Evolutionary conservation across 2,113 vertebrate species (phyloP).

Genomic region (Semicossyphus pulcher): DNA sequence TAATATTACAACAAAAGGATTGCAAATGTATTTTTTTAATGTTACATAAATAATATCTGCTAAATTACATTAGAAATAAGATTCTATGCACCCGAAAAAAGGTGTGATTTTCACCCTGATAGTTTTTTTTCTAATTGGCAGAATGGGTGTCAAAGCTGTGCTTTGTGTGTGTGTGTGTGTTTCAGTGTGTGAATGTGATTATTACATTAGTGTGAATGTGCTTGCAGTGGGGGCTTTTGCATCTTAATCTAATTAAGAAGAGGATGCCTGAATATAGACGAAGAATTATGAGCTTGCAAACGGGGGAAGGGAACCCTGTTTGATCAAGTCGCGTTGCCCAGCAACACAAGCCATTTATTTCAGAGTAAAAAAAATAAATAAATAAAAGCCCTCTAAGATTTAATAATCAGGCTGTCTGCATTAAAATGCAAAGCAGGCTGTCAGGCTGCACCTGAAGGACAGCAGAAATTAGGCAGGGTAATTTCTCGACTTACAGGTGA

Average conservation of each 20-base stretch:
- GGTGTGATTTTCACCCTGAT: neutral
- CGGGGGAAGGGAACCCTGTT: slow-evolving; percentile 51
- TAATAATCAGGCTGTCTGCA: slow-evolving; percentile 65
- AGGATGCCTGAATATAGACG: slow-evolving; percentile 67
- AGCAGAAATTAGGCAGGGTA: slow-evolving; percentile 60
- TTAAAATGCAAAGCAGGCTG: slow-evolving; percentile 70
- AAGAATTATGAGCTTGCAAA: slow-evolving; percentile 70
- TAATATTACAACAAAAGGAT: no score
- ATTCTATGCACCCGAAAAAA: neutral
- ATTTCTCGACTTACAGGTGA: slow-evolving; percentile 62
- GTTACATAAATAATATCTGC: neutral
- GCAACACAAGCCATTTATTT: slow-evolving; percentile 69
- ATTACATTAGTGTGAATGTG: slow-evolving; percentile 36
- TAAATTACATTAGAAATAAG: slow-evolving; percentile 10
- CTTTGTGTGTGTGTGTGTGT: neutral
- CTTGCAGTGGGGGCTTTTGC: slow-evolving; percentile 43
- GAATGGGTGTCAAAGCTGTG: neutral
- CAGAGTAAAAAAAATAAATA: slow-evolving; percentile 43
- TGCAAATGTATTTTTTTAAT: no score
- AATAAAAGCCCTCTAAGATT: slow-evolving; percentile 49
- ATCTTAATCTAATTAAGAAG: slow-evolving; percentile 76
- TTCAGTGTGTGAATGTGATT: slow-evolving; percentile 9
- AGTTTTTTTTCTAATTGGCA: neutral
- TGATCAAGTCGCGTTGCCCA: slow-evolving; percentile 68
- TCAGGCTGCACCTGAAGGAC: slow-evolving; percentile 70